phyloP scores from a whole-genome alignment of 1,140 invertebrate species.

The Argopecten irradians region DNA sequence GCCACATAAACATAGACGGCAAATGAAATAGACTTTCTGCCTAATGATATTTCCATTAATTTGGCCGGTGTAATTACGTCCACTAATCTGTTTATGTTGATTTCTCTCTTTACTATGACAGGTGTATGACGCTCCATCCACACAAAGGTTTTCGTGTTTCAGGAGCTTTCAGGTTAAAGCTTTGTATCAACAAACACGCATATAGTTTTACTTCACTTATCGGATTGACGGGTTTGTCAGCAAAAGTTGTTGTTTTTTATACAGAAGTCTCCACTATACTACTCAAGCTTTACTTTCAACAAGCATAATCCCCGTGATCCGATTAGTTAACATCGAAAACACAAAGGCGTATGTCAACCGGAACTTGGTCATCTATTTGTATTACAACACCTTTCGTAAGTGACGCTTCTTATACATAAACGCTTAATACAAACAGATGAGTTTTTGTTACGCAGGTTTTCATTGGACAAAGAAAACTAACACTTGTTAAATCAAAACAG shows the following conservation, averaged over 20 bases:
- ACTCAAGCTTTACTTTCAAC: not conserved
- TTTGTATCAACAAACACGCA: not conserved
- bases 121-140: not conserved
- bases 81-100: slow-evolving; percentile 13
- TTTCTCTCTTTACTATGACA: not conserved
- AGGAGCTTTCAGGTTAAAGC: not conserved
- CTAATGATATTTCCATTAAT: slow-evolving; percentile 18
- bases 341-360: slow-evolving; percentile 20
- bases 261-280: not conserved
- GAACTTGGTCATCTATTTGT: not conserved
- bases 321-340: not conserved
- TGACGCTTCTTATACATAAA: not conserved
- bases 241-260: not conserved
- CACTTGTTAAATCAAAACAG: not conserved
- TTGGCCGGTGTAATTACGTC: not conserved
- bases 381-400: not conserved
- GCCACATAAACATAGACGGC: not conserved
- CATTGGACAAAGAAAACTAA: not conserved
- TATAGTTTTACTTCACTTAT: slow-evolving; percentile 2
- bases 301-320: not conserved
- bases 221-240: not conserved
- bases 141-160: not conserved
- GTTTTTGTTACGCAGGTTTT: not conserved
- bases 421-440: not conserved
- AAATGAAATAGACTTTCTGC: slow-evolving; percentile 17